Evolutionary conservation across 2,797 vertebrate species (phyloP).

Genomic region (Leuciscus waleckii): DNA sequence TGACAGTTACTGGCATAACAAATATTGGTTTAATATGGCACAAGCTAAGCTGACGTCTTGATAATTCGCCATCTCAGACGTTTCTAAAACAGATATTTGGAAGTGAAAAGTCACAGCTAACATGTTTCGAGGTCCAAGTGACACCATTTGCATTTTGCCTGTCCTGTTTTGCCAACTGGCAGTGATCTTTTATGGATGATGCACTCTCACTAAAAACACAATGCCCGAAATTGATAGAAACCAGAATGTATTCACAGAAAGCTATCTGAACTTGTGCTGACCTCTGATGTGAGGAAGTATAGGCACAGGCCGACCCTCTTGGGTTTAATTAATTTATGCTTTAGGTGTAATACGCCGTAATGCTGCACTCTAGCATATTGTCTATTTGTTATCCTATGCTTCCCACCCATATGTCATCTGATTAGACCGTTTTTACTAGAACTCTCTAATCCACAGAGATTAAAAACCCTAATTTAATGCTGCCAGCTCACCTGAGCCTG

Average conservation of each 20-base stretch:
- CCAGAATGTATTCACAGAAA: neutral
- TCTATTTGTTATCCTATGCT: conserved; percentile 11
- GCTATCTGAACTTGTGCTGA: conserved; percentile 15
- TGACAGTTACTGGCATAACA: neutral
- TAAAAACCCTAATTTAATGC: conserved; percentile 37
- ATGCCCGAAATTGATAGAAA: neutral
- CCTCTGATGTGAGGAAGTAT: conserved; percentile 5
- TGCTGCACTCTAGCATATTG: conserved; percentile 26
- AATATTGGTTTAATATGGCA: neutral
- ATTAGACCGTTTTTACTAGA: conserved; percentile 36
- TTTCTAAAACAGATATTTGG: conserved; percentile 6
- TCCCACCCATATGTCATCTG: conserved; percentile 13
- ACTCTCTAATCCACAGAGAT: conserved; percentile 36
- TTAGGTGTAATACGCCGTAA: conserved; percentile 14
- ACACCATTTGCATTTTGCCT: conserved; percentile 32
- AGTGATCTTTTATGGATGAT: neutral
- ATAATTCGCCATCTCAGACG: neutral
- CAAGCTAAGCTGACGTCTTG: neutral
- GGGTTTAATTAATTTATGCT: conserved; percentile 35
- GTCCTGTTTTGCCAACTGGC: conserved; percentile 11
- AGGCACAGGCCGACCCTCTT: neutral
- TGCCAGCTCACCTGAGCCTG: neutral
- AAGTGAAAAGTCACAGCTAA: conserved; percentile 17
- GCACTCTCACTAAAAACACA: conserved; percentile 2
- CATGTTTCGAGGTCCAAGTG: conserved; percentile 18